Conservation (phyloP, 2,113 vertebrate species). For the Pluvianellus socialis region DNA sequence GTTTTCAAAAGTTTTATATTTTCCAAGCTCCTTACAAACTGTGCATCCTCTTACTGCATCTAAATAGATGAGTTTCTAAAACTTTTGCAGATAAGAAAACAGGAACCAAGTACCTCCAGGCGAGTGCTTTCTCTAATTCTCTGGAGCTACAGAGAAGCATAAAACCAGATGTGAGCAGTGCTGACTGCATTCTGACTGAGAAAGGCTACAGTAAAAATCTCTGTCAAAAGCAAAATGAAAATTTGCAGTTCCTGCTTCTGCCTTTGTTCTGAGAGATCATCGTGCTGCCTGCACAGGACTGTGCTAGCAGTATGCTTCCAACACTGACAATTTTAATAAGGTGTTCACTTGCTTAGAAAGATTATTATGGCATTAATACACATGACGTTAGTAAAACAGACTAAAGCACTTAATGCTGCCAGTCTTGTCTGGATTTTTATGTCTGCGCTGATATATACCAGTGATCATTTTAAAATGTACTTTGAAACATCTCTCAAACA, state of each 20-base stretch:
- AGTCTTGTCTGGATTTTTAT: neutral
- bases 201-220: neutral
- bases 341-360: neutral
- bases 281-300: neutral
- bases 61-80: neutral
- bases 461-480: neutral
- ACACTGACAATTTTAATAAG: neutral
- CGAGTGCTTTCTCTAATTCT: neutral
- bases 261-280: neutral
- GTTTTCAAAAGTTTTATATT: neutral
- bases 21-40: neutral
- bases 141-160: neutral
- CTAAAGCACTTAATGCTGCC: conserved; percentile 16
- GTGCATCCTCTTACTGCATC: neutral
- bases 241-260: neutral
- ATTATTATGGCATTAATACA: neutral
- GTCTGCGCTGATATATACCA: neutral
- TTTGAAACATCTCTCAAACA: neutral
- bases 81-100: neutral
- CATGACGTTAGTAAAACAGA: neutral
- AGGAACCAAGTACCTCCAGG: neutral
- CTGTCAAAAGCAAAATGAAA: neutral
- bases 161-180: conserved; percentile 21
- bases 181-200: neutral
- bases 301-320: neutral